Base-by-base conservation (phyloP, 2,888 invertebrate species). In the Caenorhabditis auriculariae region DNA sequence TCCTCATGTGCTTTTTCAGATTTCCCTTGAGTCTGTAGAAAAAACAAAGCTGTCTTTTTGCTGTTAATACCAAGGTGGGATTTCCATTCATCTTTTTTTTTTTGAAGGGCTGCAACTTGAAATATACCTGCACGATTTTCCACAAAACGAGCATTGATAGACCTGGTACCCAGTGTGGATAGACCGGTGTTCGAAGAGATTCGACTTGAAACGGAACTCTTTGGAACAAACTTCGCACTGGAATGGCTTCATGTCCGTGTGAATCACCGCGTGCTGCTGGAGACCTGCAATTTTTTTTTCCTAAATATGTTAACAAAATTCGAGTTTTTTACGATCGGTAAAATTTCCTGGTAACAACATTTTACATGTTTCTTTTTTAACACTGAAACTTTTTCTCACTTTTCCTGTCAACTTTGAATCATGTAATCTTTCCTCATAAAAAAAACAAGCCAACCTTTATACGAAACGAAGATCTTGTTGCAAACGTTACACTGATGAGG, bases 401-500 rank as follows among this genome's bases (percentile, higher is more conserved):
- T n/a, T n/a, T n/a, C n/a, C n/a, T n/a, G n/a, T n/a, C n/a, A n/a
- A n/a, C n/a, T n/a, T n/a, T n/a, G n/a, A n/a, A n/a, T n/a, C n/a
- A n/a, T n/a, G n/a, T n/a, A 39, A 39, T 12, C 17, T 38, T 12
- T 6, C 26, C 19, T 29, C 17, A 17, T 9, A 43, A 51, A 43
- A 42, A 4, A n/a, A 9, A 17, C 37, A 2, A 21, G 4, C 9
- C 32, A 12, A 58, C 58, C 61, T 53, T 54, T 52, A 35, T 17
- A 61, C 23, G 26, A 53, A 46, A 56, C 48, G 35, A 61, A 61
- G 24, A 56, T 61, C 19, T 61, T 61, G 28, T 61, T 56, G 32
- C 61, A 61, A 26, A 61, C 53, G 38, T 56, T 56, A 32, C 61
- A 61, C 53, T 61, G 56, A 53, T 56, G 56, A 29, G 54, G 56